Base-by-base conservation (phyloP, 2,113 vertebrate species). In the Atlantisia rogersi region DNA sequence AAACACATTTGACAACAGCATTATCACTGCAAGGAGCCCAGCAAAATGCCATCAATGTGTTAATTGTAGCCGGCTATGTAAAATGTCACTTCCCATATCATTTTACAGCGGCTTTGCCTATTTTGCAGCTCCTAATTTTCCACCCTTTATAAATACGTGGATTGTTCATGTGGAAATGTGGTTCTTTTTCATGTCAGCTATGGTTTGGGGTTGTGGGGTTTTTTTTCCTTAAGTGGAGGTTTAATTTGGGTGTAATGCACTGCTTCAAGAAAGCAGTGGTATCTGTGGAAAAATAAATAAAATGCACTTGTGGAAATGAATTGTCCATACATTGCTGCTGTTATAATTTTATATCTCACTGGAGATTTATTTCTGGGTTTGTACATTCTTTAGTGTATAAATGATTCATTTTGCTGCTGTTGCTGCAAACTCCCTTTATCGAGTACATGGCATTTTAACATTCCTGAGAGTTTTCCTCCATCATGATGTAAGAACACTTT, bases 1-100 rank as follows among this genome's bases (percentile, higher is more conserved):
- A 99, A 99, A 99, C 99, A 99, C 99, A 99, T 99, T 99, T 99
- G 99, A 99, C 99, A 99, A 99, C 99, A 99, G 99, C 99, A 99
- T 99, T 99, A 99, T 99, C 99, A 99, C 99, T 99, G 99, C 98
- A 99, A 99, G 99, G 98, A 99, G 99, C 98, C 98, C 97, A 98
- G 99, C 98, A 98, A 99, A 99, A 99, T 98, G 98, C 98, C 99
- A 99, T 99, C 99, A 99, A 99, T 98, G 99, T 99, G 99, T 99
- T 99, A 99, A 99, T 99, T 99, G 99, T 99, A 99, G 98, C 99
- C 89, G 92, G 98, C 98, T 99, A 99, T 99, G 99, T 99, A 99
- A 99, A 99, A 99, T 99, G 99, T 99, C 99, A 99, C 99, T 99
- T 99, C 99, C 98, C 98, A 99, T 99, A 99, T 98, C 98, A 98